Conservation (phyloP, 1,140 invertebrate species). For the Lamellibrachia luymesi region DNA sequence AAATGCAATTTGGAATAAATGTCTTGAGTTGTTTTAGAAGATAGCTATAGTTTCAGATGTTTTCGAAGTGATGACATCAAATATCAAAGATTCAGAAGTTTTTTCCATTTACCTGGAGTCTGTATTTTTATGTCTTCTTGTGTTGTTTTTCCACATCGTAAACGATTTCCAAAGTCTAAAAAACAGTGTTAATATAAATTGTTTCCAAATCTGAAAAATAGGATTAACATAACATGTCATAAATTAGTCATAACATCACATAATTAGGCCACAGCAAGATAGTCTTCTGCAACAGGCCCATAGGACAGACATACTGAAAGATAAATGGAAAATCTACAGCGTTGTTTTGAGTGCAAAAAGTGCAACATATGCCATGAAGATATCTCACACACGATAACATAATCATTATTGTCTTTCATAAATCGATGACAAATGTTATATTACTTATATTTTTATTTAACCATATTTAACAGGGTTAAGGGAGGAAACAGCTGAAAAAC, state of each 20-base stretch:
- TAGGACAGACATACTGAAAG: background rate
- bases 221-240: background rate
- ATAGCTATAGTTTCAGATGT: too few relatives aligned
- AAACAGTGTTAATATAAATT: background rate
- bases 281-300: background rate
- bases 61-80: too few relatives aligned
- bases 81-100: too few relatives aligned
- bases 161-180: slow-evolving; percentile 50
- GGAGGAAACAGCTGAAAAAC: too few relatives aligned
- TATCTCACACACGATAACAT: too few relatives aligned
- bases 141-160: slow-evolving; percentile 45
- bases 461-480: too few relatives aligned
- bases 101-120: slow-evolving; percentile 39
- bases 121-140: slow-evolving; percentile 43
- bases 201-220: background rate
- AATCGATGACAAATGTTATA: too few relatives aligned
- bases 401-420: too few relatives aligned
- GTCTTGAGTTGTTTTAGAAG: too few relatives aligned
- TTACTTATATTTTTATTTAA: too few relatives aligned
- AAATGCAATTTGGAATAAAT: too few relatives aligned
- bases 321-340: background rate
- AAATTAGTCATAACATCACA: slow-evolving; percentile 9
- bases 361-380: background rate
- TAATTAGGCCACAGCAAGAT: background rate
- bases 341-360: background rate